Evolutionary conservation across 2,113 vertebrate genomes (phyloP).

Genomic region (Entomyzon cyanotis): DNA sequence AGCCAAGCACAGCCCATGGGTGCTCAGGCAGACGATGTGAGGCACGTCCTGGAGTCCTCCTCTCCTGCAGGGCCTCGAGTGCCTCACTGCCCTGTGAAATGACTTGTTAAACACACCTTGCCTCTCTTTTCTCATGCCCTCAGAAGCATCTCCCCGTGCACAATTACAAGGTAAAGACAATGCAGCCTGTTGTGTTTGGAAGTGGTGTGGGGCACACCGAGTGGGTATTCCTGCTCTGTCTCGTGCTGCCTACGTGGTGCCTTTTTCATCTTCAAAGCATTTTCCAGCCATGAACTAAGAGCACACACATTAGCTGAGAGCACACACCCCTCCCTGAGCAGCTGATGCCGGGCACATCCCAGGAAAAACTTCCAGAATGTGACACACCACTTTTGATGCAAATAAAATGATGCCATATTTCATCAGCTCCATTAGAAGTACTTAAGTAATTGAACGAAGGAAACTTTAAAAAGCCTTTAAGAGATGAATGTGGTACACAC

Average conservation of each 20-base stretch:
- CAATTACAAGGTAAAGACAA: slow-evolving; percentile 17
- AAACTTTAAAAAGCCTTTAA: slow-evolving; percentile 5
- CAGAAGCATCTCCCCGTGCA: not conserved
- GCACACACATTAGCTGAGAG: not conserved
- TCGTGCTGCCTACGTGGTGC: not conserved
- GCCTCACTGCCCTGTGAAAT: not conserved
- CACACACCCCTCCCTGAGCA: not conserved
- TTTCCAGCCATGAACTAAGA: slow-evolving; percentile 54
- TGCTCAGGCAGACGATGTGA: rapidly evolving
- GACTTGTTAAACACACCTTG: not conserved
- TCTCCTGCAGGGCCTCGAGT: not conserved
- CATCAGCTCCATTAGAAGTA: slow-evolving; percentile 46
- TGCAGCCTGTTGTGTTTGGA: not conserved
- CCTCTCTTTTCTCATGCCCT: slow-evolving; percentile 29
- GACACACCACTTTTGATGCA: slow-evolving; percentile 47
- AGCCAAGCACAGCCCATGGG: rapidly evolving
- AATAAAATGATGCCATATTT: slow-evolving; percentile 24
- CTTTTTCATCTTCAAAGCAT: slow-evolving; percentile 47
- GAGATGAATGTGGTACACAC: not conserved
- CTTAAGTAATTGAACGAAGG: slow-evolving; percentile 51
- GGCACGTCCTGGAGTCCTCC: not conserved
- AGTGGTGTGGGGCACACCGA: not conserved
- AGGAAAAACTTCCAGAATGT: slow-evolving; percentile 27
- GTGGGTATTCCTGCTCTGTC: not conserved
- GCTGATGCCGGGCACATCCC: not conserved